These are phyloP conservation scores for Eidolon dupreanum DNA, from an alignment of 2,797 vertebrate genomes.

Conservation along the genomic window DNA sequence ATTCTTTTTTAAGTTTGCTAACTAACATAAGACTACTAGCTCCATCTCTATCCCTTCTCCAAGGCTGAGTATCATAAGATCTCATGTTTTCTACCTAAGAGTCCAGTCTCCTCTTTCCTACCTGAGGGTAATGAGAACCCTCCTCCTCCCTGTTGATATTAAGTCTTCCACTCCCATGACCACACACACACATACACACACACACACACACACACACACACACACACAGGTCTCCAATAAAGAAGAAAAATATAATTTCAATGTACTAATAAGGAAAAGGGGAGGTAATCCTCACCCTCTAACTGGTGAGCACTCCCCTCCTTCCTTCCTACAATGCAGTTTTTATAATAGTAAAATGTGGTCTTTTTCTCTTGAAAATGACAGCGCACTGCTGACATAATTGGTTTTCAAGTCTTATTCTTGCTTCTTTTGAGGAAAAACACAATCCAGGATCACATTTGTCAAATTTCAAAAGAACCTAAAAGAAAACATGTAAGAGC, in stretches of 20 bases:
- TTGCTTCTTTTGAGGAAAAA: conserved; percentile 54
- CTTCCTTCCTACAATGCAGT: neutral
- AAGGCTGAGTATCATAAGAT: neutral
- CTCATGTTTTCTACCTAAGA: neutral
- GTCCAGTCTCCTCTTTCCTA: neutral
- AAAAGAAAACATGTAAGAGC: neutral
- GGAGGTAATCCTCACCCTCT: neutral
- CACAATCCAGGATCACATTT: neutral
- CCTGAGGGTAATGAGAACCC: neutral
- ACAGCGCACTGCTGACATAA: neutral
- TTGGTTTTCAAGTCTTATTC: conserved; percentile 12
- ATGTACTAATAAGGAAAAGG: neutral
- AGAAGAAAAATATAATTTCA: neutral
- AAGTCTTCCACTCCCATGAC: neutral
- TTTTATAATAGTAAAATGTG: neutral
- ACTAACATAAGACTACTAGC: neutral
- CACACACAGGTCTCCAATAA: neutral
- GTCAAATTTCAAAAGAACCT: conserved; percentile 28
- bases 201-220: neutral
- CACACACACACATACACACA: neutral
- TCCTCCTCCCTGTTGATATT: neutral
- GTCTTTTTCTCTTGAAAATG: neutral
- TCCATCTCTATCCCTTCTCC: neutral
- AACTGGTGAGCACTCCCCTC: neutral
- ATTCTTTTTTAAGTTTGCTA: neutral